These are phyloP conservation scores for Thryonomys swinderianus DNA, from an alignment of 2,113 vertebrate genomes.

Conservation along the genomic window DNA sequence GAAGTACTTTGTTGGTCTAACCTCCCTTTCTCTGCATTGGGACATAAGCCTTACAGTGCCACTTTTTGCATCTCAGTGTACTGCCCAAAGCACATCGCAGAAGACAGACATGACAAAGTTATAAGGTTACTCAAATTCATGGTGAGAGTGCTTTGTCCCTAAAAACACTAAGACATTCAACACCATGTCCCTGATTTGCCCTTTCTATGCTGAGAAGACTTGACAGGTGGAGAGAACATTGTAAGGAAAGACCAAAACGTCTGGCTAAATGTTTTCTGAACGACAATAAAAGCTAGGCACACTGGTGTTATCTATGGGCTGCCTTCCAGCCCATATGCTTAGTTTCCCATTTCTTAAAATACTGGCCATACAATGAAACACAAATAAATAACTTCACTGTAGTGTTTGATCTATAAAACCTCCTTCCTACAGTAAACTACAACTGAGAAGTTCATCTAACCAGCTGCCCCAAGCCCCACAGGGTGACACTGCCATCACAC, in stretches of 20 bases:
- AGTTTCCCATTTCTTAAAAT: background rate
- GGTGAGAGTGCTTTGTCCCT: background rate
- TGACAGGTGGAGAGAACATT: background rate
- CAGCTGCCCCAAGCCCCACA: background rate
- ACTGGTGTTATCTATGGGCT: background rate
- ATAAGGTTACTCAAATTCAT: background rate
- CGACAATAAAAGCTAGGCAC: background rate
- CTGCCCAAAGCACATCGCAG: too few species aligned
- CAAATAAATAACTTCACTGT: background rate
- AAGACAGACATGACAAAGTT: background rate
- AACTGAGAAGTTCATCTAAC: background rate
- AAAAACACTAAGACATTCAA: background rate
- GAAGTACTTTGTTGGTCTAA: background rate
- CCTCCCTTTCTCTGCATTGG: background rate
- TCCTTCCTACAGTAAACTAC: background rate
- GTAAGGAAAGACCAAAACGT: background rate
- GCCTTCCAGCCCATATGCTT: background rate
- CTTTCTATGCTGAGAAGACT: background rate
- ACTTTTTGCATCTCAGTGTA: too few species aligned
- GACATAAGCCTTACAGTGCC: background rate
- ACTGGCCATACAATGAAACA: background rate
- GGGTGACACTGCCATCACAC: background rate
- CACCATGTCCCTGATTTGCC: background rate
- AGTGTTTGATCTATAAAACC: background rate
- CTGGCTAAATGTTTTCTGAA: background rate